Percentiles rank a stretch among this genome's conserved stretches.
phyloP scores from a whole-genome alignment of 2,797 vertebrate genomes.

The Lacerta bilineata region DNA sequence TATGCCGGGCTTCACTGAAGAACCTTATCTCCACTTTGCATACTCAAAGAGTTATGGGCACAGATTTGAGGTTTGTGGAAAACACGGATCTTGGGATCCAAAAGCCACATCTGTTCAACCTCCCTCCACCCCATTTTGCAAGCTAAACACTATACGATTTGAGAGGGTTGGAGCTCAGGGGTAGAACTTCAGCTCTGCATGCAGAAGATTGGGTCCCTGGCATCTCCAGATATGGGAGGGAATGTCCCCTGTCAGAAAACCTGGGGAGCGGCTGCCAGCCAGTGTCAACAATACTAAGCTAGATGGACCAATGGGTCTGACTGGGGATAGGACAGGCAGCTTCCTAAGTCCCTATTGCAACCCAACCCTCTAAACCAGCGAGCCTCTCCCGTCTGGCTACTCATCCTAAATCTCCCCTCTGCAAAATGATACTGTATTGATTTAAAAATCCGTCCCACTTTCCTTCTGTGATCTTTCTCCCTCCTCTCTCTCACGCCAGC shows the following conservation, averaged over 20 bases:
- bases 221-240: too few relatives aligned
- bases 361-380: background rate
- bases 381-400: constrained; percentile 13
- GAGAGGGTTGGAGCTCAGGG: too few relatives aligned
- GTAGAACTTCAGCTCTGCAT: too few relatives aligned
- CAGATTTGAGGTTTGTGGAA: too few relatives aligned
- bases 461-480: background rate
- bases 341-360: background rate
- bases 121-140: background rate
- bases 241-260: too few relatives aligned
- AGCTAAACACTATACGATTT: rapidly evolving
- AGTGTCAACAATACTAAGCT: too few relatives aligned
- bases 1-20: background rate
- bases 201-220: too few relatives aligned
- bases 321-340: too few relatives aligned
- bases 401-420: background rate
- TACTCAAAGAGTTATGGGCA: background rate
- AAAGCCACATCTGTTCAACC: rapidly evolving
- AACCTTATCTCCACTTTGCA: background rate
- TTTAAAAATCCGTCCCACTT: background rate
- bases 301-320: too few relatives aligned
- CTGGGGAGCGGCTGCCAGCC: too few relatives aligned
- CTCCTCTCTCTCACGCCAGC: background rate
- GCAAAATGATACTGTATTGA: too few relatives aligned
- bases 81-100: background rate